Percentiles rank a stretch among this genome's conserved stretches.
These are phyloP conservation scores for Pterocles gutturalis DNA, from an alignment of 2,113 vertebrate species.

Conservation along the genomic window DNA sequence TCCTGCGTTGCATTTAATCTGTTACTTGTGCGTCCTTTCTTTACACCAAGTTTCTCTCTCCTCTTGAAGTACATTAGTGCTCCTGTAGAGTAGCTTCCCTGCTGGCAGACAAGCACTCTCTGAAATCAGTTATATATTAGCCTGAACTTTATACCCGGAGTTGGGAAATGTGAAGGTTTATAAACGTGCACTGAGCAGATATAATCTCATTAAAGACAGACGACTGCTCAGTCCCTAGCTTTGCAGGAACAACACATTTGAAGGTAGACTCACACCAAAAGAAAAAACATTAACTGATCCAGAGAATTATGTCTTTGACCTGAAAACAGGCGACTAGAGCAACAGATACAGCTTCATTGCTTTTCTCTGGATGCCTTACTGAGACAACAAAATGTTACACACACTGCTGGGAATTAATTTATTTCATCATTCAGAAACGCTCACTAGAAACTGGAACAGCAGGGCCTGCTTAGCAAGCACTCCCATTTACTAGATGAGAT, in stretches of 20 bases:
- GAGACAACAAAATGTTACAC: background rate
- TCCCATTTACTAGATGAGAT: background rate
- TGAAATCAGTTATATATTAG: background rate
- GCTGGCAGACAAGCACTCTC: background rate
- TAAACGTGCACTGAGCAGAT: background rate
- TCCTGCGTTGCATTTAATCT: background rate
- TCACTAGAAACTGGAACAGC: background rate
- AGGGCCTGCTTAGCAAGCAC: background rate
- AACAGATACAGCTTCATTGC: background rate
- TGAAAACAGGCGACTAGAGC: background rate
- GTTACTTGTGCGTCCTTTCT: background rate
- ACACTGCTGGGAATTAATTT: background rate
- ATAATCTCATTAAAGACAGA: background rate
- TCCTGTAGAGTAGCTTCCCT: background rate
- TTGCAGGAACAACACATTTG: background rate
- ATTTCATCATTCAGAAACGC: background rate
- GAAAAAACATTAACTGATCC: background rate
- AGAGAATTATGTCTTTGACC: background rate
- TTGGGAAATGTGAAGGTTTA: constrained; percentile 21
- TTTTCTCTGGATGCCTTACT: background rate
- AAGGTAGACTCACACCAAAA: background rate
- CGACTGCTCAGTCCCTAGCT: background rate
- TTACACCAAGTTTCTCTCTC: accelerated
- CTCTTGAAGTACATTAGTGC: background rate
- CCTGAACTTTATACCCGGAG: background rate